These are phyloP conservation scores for Bursaphelenchus okinawaensis DNA, from an alignment of 2,888 invertebrate genomes.

Conservation along the genomic window DNA sequence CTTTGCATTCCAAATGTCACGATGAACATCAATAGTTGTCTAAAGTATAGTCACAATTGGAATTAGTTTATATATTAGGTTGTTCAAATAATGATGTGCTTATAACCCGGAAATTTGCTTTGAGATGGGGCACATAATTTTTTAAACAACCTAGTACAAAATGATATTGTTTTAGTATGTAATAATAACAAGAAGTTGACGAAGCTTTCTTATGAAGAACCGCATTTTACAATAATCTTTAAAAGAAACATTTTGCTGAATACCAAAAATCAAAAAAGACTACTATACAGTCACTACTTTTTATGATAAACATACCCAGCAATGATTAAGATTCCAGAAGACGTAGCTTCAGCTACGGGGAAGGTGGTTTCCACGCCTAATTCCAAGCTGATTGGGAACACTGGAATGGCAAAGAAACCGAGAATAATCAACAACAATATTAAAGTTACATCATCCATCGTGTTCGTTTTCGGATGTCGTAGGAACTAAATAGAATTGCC, in stretches of 20 bases:
- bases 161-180: too few relatives aligned
- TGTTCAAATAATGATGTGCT: neutral
- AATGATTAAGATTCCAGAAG: conserved; percentile 47
- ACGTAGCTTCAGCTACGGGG: conserved; percentile 50
- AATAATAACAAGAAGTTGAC: too few relatives aligned
- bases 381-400: conserved; percentile 41
- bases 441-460: conserved; percentile 17
- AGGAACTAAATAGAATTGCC: conserved; percentile 31
- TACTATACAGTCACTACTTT: too few relatives aligned
- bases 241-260: too few relatives aligned
- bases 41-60: too few relatives aligned
- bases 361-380: conserved; percentile 53
- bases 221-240: too few relatives aligned
- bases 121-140: too few relatives aligned
- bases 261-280: too few relatives aligned
- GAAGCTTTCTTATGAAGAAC: too few relatives aligned
- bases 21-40: conserved; percentile 32
- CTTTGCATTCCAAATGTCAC: conserved; percentile 30
- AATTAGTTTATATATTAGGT: too few relatives aligned
- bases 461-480: conserved; percentile 13
- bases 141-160: too few relatives aligned
- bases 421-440: conserved; percentile 21
- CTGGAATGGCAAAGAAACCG: conserved; percentile 34
- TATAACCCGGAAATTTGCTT: too few relatives aligned
- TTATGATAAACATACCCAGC: conserved; percentile 32